Evolutionary conservation across 2,113 vertebrate genomes (phyloP), one percentile per base, ranked within the genome.

Genomic region (Lagopus muta): DNA sequence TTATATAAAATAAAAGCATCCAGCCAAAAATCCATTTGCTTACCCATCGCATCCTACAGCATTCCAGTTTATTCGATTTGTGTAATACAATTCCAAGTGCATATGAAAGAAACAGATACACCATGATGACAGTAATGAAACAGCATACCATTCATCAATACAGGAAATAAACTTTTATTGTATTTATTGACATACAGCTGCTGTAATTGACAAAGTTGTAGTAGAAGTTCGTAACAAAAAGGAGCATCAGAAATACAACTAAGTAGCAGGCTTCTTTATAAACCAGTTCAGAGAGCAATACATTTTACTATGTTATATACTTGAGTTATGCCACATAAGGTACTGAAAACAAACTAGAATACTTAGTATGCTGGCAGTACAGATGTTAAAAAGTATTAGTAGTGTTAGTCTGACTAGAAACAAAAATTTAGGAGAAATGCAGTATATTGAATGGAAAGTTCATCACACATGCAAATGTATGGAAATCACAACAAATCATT

Each of bases 41-140:
- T 71, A 89, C 80, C 77, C 52, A 88, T 75, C 62, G 57, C n/a
- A 88, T 77, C 84, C 32, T 36, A 38, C 30, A 90, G 66, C 83
- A 69, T 65, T 90, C 50, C 66, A 86, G 55, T 57, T 62, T 75
- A 94, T 94, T 91, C 66, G 10, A 84, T 85, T 82, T 93, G 61
- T 83, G 34, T 74, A 84, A 96, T 82, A 79, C 50, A 92, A 91
- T 93, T 91, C 82, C 72, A 88, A 89, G 58, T 20, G 27, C 50
- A 76, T 16, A 57, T 47, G 38, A 94, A 95, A 91, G 88, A 84
- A 96, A 32, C 40, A 92, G 86, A 93, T 52, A 88, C 25, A 52
- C 64, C 93, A 92, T 76, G 92, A 86, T 79, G 86, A 73, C 86
- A 97, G 91, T 78, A 96, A 93, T 91, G 80, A 94, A 95, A 94